Evolutionary conservation across 2,113 vertebrate genomes (phyloP), one percentile per base, ranked within the genome.

Genomic region (Microtus oregoni): DNA sequence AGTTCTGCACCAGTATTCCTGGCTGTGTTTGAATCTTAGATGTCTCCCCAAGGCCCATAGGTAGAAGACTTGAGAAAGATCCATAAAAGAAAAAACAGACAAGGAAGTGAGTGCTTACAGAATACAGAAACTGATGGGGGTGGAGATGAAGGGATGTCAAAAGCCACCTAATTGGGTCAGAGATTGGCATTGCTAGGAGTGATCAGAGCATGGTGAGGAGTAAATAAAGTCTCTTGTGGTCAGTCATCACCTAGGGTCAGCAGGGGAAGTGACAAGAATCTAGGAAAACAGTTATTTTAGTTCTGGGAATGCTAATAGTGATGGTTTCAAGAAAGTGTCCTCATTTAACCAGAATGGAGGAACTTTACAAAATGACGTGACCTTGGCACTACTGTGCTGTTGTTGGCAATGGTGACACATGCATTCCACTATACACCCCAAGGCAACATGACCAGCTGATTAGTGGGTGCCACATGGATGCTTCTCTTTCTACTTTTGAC

Each of bases 401-500:
- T 67, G 11, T 47, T 67, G 85, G 65, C 2, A 0, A 20, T 50
- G 41, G 30, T 24, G 6, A 14, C 24, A 30, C 32, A 73, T 0
- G 7, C 35, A 24, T 87, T 70, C 85, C 1, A 4, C 11, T 20
- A 10, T 68, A 30, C 47, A 14, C 10, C 67, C 20, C 20, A 72
- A 52, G 0, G 0, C 19, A 70, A 24, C 85, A 52, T 14, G 44
- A 32, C 67, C 67, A 55, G 41, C 63, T 35, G n/a, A 41, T 75
- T 81, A 52, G 73, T 26, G 0, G 55, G 50, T 77, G 41, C 55
- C 83, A 61, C 88, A 19, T 11, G 24, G 35, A 87, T 82, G 41
- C 38, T 92, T 90, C 82, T 90, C 52, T 93, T 41, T 85, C 9
- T 85, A 55, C 70, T 58, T 94, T 87, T 30, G 26, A 47, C 32